A percentile compares a stretch with the other conserved stretches of the same genome.
Evolutionary conservation across 2,797 vertebrate species (phyloP).

Genomic region (Siniperca undulata): DNA sequence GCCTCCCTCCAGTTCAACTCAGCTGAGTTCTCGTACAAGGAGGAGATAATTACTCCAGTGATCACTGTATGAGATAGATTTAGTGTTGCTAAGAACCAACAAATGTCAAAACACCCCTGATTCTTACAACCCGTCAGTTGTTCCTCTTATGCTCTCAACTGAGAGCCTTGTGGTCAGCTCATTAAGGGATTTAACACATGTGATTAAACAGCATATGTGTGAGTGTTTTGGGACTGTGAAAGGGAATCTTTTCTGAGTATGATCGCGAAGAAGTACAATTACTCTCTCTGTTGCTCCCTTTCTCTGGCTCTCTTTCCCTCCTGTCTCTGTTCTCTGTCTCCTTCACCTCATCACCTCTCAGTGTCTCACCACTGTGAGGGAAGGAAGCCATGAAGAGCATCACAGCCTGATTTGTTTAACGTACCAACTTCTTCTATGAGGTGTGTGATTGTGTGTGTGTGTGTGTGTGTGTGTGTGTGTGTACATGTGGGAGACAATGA

Average conservation of each 20-base stretch:
- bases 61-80: slow-evolving; percentile 71
- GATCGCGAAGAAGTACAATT: slow-evolving; percentile 50
- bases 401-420: slow-evolving; percentile 76
- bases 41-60: slow-evolving; percentile 69
- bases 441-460: neutral
- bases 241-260: slow-evolving; percentile 54
- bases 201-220: slow-evolving; percentile 66
- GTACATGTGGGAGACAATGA: slow-evolving; percentile 46
- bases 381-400: slow-evolving; percentile 64
- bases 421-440: slow-evolving; percentile 35
- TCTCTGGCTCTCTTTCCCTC: slow-evolving; percentile 52
- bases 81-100: slow-evolving; percentile 68
- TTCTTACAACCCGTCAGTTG: slow-evolving; percentile 69
- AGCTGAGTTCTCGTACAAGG: slow-evolving; percentile 72
- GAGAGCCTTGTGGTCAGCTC: slow-evolving; percentile 68
- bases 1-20: slow-evolving; percentile 69
- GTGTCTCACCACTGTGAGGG: slow-evolving; percentile 64
- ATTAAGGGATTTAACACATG: slow-evolving; percentile 76
- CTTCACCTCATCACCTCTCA: slow-evolving; percentile 83
- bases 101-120: slow-evolving; percentile 69
- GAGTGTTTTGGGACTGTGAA: slow-evolving; percentile 54
- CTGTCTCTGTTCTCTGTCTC: slow-evolving; percentile 80
- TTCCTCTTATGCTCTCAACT: slow-evolving; percentile 56
- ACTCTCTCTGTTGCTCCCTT: slow-evolving; percentile 61
- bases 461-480: slow-evolving; percentile 35